Evolutionary conservation across 2,888 invertebrate genomes (phyloP), one percentile per base, ranked within the genome.

Genomic region (Neoascia interrupta): DNA sequence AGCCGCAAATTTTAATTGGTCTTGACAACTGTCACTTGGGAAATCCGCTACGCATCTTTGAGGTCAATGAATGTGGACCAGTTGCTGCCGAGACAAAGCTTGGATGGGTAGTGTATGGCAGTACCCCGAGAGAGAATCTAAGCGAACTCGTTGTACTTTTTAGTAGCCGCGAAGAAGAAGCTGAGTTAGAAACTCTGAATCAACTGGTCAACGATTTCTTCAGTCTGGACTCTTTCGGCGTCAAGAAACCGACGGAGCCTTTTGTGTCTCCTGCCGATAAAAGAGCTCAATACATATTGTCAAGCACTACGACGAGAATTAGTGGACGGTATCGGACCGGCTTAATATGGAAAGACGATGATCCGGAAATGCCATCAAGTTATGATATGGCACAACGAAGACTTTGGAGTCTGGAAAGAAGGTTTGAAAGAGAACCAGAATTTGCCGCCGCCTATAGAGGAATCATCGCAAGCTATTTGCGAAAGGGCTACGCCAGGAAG

Each of bases 271-370:
- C n/a, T n/a, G n/a, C n/a, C n/a, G 41, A 56, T 5, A 41, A 56
- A 11, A 18, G 56, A 31, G 56, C 43, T 19, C 8, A 37, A 1
- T 3, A 61, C 6, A n/a, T 49, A 5, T 13, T 49, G 23, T 28
- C 26, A 8, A 23, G 8, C 1, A 39, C 37, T 0, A 37, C 47
- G 2, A 23, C n/a, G 13, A 18, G 19, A n/a, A 21, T 49, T 6
- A 10, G 13, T 1, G 26, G 10, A 8, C 34, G 37, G 0, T 47
- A 11, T 4, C 47, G 47, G 18, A 60, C 47, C 4, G 60, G 16
- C 16, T 19, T 81, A 15, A 6, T 79, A 16, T 81, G 73, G 81
- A 72, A 49, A 16, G 19, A 54, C 5, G 70, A 79, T 6, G 15
- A 36, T 15, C 8, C 54, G 1, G 13, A 18, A 3, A n/a, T 81